Base-by-base conservation (phyloP, 2,797 vertebrate species). In the Tachyglossus aculeatus region DNA sequence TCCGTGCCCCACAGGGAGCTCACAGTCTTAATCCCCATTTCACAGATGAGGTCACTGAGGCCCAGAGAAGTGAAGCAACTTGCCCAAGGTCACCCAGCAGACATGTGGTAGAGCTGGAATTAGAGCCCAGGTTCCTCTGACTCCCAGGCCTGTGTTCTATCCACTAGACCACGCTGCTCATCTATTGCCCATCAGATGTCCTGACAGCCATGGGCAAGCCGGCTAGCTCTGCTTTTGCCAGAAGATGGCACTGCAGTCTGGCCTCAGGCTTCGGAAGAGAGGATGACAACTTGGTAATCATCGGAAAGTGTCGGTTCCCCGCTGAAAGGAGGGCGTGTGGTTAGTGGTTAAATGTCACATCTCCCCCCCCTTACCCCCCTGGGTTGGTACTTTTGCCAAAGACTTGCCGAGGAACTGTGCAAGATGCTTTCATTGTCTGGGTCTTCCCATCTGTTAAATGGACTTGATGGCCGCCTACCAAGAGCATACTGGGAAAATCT, bases 191-290 rank as follows among this genome's bases (percentile, higher is more conserved):
- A 4, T 32, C 39, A 38, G 52, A 37, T 22, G 45, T 22, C 53
- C 39, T 2, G 2, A 22, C 7, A 37, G 67, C 34, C 0, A 36
- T 34, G 57, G 52, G 57, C 69, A 77, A 69, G 74, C 51, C 36
- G 27, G 27, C 52, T 74, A 81, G 38, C 53, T 71, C 47, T 14
- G 6, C 56, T 50, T 60, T 63, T 74, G 65, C 80, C 79, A 80
- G 80, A 63, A 86, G 80, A 76, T 83, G 82, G 77, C 84, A 82
- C 81, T 82, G 61, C 57, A 74, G 62, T 57, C 74, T 78, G 78
- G 72, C 73, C 77, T 60, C 62, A 25, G 59, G 57, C 68, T 57
- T 64, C 53, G 69, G 54, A 75, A 77, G 77, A 21, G 22, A 25
- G 44, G 45, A 21, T 32, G 19, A 67, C 52, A 60, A 72, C 81